Base-by-base conservation (phyloP, 2,888 invertebrate species). In the Agonum fuliginosum region DNA sequence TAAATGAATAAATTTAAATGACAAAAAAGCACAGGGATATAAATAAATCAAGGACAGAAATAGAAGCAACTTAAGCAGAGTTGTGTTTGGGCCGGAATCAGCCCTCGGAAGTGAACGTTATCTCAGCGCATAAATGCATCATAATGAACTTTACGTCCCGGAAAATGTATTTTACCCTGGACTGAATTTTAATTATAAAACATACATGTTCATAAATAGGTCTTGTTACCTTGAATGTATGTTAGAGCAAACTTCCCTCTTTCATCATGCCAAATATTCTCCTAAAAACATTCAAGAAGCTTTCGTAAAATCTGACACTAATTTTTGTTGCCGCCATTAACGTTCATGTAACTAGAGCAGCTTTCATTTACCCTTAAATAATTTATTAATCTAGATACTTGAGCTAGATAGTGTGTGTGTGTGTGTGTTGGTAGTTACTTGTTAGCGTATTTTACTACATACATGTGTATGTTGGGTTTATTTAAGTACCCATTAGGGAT, bases 111-210 rank as follows among this genome's bases (percentile, higher is more conserved):
- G 27, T 17, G 3, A 70, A 46, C 24, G 72, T 22, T 72, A 72
- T 72, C 72, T 34, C 54, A 37, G 58, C 54, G 58, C 72, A 72
- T 72, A 72, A 72, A 72, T 72, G 54, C 72, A 72, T 72, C 72
- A 54, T 54, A 72, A 70, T 72, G 58, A 37, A 54, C 27, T 72
- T 41, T 54, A 58, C 46, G 37, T 71, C 37, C 34, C 72, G 72
- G 72, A 54, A 72, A 20, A 22, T 58, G 54, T 58, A 54, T 54
- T 72, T 54, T 24, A 70, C 67, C 17, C 19, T 24, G 37, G 46
- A 46, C 46, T 70, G 46, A 27, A 70, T 70, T 70, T 70, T 46
- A 70, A 70, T 70, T 70, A 46, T 43, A 46, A 70, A 70, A 70
- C 46, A 27, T 70, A 70, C 46, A 70, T 70, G 70, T 62, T 30